A percentile compares a stretch with the other conserved stretches of the same genome.
These are phyloP conservation scores for Zophobas atratus DNA, from an alignment of 1,140 invertebrate species.

Conservation along the genomic window DNA sequence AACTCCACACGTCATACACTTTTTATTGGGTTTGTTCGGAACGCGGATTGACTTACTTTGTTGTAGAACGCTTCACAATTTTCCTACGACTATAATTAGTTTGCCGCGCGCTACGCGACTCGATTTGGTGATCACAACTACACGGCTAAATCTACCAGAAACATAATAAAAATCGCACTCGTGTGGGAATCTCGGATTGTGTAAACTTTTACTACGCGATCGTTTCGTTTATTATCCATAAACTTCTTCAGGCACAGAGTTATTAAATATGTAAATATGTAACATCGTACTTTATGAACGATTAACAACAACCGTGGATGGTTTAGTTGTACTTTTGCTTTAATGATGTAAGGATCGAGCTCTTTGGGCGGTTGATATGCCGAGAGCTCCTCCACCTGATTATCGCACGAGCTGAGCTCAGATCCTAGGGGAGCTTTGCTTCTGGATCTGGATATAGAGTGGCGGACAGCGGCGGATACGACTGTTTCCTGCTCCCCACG, in stretches of 20 bases:
- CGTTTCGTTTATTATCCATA: no score
- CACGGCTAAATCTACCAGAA: no score
- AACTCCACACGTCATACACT: conserved; percentile 32
- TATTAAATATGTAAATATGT: no score
- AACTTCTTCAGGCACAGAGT: no score
- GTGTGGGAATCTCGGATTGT: no score
- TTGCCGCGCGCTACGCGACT: no score
- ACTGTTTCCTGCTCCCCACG: conserved; percentile 47
- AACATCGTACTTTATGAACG: no score
- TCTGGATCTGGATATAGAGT: conserved; percentile 46
- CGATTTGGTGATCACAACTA: no score
- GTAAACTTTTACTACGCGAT: no score
- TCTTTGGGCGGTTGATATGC: conserved; percentile 19
- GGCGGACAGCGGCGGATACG: conserved; percentile 36
- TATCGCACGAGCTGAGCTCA: conserved; percentile 53
- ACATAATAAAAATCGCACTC: no score
- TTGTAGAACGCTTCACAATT: not conserved
- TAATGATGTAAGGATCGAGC: conserved; percentile 1
- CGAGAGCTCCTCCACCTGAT: conserved; percentile 34
- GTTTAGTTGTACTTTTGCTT: conserved; percentile 11
- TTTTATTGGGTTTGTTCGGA: conserved; percentile 18
- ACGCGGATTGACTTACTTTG: conserved; percentile 3
- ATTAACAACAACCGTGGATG: no score
- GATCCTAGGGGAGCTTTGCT: conserved; percentile 52
- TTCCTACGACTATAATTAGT: no score